Conservation (phyloP, 2,888 invertebrate species). For the Coelopa pilipes region DNA sequence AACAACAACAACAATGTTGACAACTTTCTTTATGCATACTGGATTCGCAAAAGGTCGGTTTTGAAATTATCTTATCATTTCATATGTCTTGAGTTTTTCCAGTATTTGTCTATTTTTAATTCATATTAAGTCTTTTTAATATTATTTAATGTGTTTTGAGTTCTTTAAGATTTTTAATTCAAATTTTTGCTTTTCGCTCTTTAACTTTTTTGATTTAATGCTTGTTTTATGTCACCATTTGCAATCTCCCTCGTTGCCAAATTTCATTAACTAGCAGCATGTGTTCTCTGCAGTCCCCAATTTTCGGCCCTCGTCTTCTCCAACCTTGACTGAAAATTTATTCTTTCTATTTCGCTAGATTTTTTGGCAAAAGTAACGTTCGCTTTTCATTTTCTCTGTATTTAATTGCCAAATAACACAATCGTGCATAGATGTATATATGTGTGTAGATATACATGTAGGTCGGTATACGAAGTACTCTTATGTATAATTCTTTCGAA, state of each 20-base stretch:
- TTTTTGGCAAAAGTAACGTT: too few species aligned
- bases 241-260: not conserved
- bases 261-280: not conserved
- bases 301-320: too few species aligned
- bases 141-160: not conserved
- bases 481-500: too few species aligned
- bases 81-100: slow-evolving; percentile 1
- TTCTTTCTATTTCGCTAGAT: too few species aligned
- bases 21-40: slow-evolving; percentile 37
- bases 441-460: too few species aligned
- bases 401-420: too few species aligned
- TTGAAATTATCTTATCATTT: not conserved
- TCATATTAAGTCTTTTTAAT: not conserved
- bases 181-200: not conserved
- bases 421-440: too few species aligned
- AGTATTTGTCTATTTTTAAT: not conserved
- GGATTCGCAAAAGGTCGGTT: slow-evolving; percentile 45
- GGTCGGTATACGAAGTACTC: too few species aligned
- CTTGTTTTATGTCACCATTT: not conserved
- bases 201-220: not conserved
- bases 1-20: slow-evolving; percentile 42
- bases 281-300: too few species aligned
- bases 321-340: too few species aligned
- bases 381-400: too few species aligned
- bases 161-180: not conserved